Base-by-base conservation (phyloP, 2,113 vertebrate species). In the Clupea harengus region DNA sequence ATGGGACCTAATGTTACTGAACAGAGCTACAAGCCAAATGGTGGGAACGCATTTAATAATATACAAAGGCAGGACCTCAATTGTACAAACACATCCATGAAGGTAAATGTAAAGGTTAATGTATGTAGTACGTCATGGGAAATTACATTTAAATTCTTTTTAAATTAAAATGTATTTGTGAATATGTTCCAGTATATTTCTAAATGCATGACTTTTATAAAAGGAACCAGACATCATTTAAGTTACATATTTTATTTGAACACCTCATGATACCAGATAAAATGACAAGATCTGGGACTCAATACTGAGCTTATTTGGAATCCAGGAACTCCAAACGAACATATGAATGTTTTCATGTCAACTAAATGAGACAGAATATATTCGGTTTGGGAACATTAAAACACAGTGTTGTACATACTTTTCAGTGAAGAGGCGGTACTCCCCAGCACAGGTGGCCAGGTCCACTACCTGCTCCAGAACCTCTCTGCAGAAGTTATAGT, bases 381-480 rank as follows among this genome's bases (percentile, higher is more conserved):
- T 67, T 67, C 28, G 64, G n/a, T 28, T 0, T 7, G 39, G 20
- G 18, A 49, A 54, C 20, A 45, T n/a, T 1, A 64, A 39, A 32
- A 44, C 32, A 20, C 17, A 81, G 82, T 57, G 44, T 44, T 67
- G n/a, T 78, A 96, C 96, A 86, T 95, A 99, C 98, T 96, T 97
- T 78, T 92, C 95, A 20, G 95, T 97, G 88, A 97, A 85, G 10
- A 95, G 89, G 47, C 93, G 94, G 91, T 97, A 98, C 87, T 99
- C 97, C 92, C 93, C 96, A 25, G 93, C 88, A 92, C 96, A 98
- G 67, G 96, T 96, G 5, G 94, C 95, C 84, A 99, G 91, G 92
- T 99, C 97, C 87, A 97, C 88, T 0, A 99, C 96, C 83, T 99
- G 96, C 78, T 93, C 86, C 85, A 97, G 80, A 86, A 99, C 91